These are phyloP conservation scores for Plagodis pulveraria DNA, from an alignment of 2,888 invertebrate species.

Conservation along the genomic window DNA sequence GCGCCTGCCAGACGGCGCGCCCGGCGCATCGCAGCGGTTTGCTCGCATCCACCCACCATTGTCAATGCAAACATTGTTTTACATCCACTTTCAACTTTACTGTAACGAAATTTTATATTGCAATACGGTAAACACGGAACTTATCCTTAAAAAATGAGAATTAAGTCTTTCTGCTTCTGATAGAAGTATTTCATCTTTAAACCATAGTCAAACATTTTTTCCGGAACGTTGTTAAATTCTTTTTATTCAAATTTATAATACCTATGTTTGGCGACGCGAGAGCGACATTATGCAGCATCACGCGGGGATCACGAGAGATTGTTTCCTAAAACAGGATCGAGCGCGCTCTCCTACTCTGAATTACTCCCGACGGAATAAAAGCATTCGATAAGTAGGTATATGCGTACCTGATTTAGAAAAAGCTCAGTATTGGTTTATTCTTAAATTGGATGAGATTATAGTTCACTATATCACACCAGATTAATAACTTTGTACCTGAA, in stretches of 20 bases:
- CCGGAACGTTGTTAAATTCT: constrained; percentile 20
- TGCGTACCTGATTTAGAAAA: background rate
- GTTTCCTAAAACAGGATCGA: constrained; percentile 80
- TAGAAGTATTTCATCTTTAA: constrained; percentile 8
- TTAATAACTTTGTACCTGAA: no score
- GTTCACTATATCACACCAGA: no score
- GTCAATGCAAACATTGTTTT: constrained; percentile 34
- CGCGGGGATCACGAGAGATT: constrained; percentile 79
- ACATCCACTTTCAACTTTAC: constrained; percentile 10
- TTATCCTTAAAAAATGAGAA: background rate
- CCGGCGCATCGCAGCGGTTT: constrained; percentile 39
- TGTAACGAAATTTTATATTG: background rate
- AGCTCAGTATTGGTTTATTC: background rate
- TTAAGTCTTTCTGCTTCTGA: background rate
- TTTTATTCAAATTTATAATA: constrained; percentile 69
- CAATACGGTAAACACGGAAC: background rate
- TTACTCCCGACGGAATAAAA: constrained; percentile 53
- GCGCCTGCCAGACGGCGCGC: constrained; percentile 23
- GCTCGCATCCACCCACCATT: constrained; percentile 33
- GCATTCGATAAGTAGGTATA: constrained; percentile 25
- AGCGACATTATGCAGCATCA: constrained; percentile 81
- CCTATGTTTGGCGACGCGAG: constrained; percentile 50
- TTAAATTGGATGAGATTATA: no score
- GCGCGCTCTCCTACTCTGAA: constrained; percentile 59
- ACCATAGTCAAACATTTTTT: constrained; percentile 15